Evolutionary conservation across 2,888 invertebrate genomes (phyloP), one percentile per base, ranked within the genome.

Genomic region (Trachelus iudaicus): DNA sequence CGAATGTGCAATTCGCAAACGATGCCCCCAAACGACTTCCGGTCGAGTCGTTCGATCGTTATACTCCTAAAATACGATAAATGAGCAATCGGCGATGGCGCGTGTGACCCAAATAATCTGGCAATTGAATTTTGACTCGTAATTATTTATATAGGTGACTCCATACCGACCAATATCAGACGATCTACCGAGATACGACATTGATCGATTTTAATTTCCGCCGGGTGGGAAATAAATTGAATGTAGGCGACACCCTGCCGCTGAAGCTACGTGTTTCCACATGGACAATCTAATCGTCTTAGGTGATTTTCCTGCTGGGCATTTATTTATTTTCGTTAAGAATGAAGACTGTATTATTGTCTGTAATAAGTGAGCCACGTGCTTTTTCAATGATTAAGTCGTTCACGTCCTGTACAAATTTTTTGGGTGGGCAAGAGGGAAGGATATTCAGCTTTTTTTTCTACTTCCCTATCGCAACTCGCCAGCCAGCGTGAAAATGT

Each of bases 111-210:
- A 82, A 84, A 85, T 84, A 82, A 76, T 77, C 79, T 69, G 77
- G 69, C 85, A 84, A 85, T 85, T 80, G 82, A 85, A 83, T 85
- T 82, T 84, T 56, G 56, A 30, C 75, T 56, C 73, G 78, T 77
- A 81, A 83, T 85, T 85, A 85, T 83, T 85, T 85, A 85, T 85
- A 85, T 84, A 82, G 78, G 76, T 69, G 33, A 71, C 31, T 34
- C 31, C 71, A 9, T 56, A 56, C 56, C 9, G 9, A 23, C 23
- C 56, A 56, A 56, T 56, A 56, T 56, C 56, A 9, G 56, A 56
- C 56, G 56, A 56, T 56, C 56, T 56, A 56, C 56, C 23, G 56
- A 56, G 56, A 56, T 56, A 56, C 34, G 74, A 34, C 35, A 71
- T 76, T 73, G 76, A 56, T 30, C 68, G 73, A 76, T 78, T 79